phyloP scores from a whole-genome alignment of 92 coral and sea anemone genomes.

The Isaurus tuberculatus region DNA sequence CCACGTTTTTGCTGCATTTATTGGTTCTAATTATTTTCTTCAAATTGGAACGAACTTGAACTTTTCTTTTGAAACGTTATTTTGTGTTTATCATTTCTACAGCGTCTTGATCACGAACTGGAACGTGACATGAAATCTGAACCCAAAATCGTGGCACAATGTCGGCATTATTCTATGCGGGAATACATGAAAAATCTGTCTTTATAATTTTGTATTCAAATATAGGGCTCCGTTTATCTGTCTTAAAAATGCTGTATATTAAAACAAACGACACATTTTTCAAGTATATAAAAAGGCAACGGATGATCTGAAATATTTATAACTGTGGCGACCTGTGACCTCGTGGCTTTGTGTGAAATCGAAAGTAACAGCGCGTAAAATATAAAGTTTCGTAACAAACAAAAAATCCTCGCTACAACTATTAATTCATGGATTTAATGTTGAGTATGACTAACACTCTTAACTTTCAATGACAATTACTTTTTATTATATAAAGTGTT shows the following conservation, averaged over 20 bases:
- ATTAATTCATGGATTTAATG: slow-evolving; percentile 31
- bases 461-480: slow-evolving; percentile 25
- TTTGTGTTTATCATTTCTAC: too few relatives aligned
- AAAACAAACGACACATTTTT: slow-evolving; percentile 31
- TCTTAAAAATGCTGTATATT: slow-evolving; percentile 27
- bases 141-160: too few relatives aligned
- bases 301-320: slow-evolving; percentile 33
- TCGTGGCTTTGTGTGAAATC: slow-evolving; percentile 36
- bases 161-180: too few relatives aligned
- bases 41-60: too few relatives aligned
- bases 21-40: too few relatives aligned
- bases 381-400: slow-evolving; percentile 26
- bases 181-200: too few relatives aligned
- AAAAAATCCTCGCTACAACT: slow-evolving; percentile 27
- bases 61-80: too few relatives aligned
- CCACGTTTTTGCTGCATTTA: too few relatives aligned
- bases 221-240: neutral
- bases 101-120: too few relatives aligned
- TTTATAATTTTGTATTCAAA: too few relatives aligned
- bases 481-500: slow-evolving; percentile 32
- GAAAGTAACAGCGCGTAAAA: slow-evolving; percentile 33
- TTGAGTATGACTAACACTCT: slow-evolving; percentile 28
- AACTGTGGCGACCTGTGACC: slow-evolving; percentile 40
- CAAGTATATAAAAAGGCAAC: slow-evolving; percentile 35
- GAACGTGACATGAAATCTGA: too few relatives aligned